Base-by-base conservation (phyloP, 2,888 invertebrate genomes). In the Watsonalla cultraria region DNA sequence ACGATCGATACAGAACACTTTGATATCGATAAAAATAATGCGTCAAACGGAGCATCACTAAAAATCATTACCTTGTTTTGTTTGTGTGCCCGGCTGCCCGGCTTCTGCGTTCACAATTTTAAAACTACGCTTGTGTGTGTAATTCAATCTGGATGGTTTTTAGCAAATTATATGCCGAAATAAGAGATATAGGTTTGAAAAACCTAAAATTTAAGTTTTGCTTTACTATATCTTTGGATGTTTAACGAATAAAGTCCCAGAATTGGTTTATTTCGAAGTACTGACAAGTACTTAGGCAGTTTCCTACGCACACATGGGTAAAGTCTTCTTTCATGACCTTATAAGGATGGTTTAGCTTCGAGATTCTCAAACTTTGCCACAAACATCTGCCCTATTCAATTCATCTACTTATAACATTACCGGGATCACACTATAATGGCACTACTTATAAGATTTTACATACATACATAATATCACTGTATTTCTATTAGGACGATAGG, bases 41-140 rank as follows among this genome's bases (percentile, higher is more conserved):
- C 15, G 37, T 8, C 37, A 9, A 45, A 39, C n/a, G 48, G 39
- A 33, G 47, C 78, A 66, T 39, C 75, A 63, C 77, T 74, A 69
- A 69, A 70, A 64, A 69, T 76, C 76, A 72, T 76, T 79, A 77
- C 67, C 72, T 68, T 67, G 56, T 47, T 73, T 68, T 67, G 56
- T 48, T 58, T 49, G 51, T 60, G 54, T 54, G 48, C 55, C 52
- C 64, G 61, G 66, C 62, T 51, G 54, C 56, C 51, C 64, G 62
- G 56, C 57, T 60, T 59, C 61, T 56, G 55, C 58, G 56, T 59
- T 52, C 70, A 68, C 66, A 71, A 72, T 58, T 52, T 46, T 33
- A 59, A 14, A 35, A 51, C n/a, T 9, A 5, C 14, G 45, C 51
- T 54, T 57, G 47, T 59, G 50, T 54, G 57, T 61, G 72, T 70